Conservation (phyloP, 2,113 vertebrate genomes). For the Tachysurus fulvidraco region DNA sequence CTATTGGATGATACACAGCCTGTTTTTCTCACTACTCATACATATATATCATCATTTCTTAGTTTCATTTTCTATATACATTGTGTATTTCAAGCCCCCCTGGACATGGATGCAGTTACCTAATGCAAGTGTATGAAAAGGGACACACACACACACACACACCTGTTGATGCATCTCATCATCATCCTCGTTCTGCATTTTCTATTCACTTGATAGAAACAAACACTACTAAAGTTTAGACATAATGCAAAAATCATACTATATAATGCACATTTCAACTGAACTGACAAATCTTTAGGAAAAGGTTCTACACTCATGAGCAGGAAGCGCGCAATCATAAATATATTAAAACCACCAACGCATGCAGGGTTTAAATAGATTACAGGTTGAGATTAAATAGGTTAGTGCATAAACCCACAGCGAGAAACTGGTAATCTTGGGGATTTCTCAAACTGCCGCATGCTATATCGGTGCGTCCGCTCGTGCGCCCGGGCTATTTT, state of each 20-base stretch:
- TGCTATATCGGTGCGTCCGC: conserved; percentile 17
- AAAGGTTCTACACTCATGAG: neutral
- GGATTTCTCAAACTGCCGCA: conserved; percentile 32
- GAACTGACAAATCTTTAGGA: neutral
- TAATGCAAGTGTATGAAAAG: neutral
- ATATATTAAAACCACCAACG: neutral
- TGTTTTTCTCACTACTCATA: neutral
- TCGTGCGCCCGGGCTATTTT: conserved; percentile 15
- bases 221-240: neutral
- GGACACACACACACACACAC: neutral
- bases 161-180: conserved; percentile 20
- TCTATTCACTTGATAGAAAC: neutral
- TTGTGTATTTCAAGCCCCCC: neutral
- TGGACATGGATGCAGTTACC: neutral
- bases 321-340: neutral
- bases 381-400: conserved; percentile 11
- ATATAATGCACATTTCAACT: neutral
- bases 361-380: conserved; percentile 14
- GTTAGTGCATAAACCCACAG: neutral
- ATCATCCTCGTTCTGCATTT: neutral
- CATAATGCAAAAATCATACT: neutral
- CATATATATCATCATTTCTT: neutral
- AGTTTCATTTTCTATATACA: neutral
- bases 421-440: conserved; percentile 29
- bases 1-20: neutral